phyloP scores from a whole-genome alignment of 1,140 invertebrate species.

The Meloidogyne chitwoodi region DNA sequence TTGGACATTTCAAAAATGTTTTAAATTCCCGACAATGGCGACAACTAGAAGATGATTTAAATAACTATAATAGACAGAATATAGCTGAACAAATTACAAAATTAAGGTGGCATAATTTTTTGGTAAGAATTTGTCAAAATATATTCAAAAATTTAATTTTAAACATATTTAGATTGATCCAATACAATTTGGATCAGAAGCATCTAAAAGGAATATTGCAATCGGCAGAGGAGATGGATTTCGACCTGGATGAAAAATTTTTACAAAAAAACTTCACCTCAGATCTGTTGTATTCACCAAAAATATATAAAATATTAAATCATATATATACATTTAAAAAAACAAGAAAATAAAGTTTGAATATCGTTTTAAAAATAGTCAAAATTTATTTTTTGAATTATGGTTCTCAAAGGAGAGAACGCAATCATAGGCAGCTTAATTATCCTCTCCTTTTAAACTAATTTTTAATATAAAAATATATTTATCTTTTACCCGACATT shows the following conservation, averaged over 20 bases:
- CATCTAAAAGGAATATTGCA: slow-evolving; percentile 14
- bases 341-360: background rate
- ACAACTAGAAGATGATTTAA: background rate
- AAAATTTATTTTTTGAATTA: background rate
- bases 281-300: background rate
- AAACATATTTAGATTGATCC: background rate
- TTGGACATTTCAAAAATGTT: background rate
- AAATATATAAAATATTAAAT: background rate
- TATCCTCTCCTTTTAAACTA: too few relatives aligned
- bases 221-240: slow-evolving; percentile 17
- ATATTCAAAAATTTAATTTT: background rate
- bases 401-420: too few relatives aligned
- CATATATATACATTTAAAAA: background rate
- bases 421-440: too few relatives aligned
- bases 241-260: slow-evolving; percentile 1
- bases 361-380: background rate
- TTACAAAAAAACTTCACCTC: background rate
- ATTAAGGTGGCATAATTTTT: background rate
- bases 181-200: background rate
- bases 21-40: background rate
- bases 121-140: background rate
- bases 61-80: background rate
- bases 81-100: background rate
- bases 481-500: too few relatives aligned
- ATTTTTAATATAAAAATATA: background rate